These are phyloP conservation scores for Limonius californicus DNA, from an alignment of 1,140 invertebrate genomes.

Conservation along the genomic window DNA sequence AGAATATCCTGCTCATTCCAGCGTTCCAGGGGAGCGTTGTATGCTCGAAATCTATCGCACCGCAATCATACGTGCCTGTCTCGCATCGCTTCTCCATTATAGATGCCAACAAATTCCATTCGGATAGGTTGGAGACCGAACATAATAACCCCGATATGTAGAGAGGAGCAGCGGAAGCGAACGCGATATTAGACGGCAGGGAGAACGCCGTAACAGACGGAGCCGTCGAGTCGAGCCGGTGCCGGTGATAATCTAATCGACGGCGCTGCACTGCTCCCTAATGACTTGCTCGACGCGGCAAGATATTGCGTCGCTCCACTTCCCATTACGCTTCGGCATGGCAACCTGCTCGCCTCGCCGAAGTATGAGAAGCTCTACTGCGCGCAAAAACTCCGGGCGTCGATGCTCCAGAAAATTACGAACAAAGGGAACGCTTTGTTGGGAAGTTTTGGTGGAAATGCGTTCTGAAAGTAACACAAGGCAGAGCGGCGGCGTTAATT, in stretches of 20 bases:
- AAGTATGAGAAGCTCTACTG: neutral
- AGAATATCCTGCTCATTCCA: neutral
- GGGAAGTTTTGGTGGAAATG: too few relatives aligned
- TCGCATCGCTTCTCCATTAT: neutral
- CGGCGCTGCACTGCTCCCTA: constrained; percentile 10
- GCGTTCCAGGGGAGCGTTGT: neutral
- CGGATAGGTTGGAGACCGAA: neutral
- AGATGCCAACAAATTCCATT: neutral
- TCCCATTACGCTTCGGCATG: neutral
- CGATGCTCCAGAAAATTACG: neutral
- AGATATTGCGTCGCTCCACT: constrained; percentile 13
- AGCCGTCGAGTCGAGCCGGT: constrained; percentile 7
- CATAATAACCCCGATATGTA: neutral
- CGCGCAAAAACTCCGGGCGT: neutral
- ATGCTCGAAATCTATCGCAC: neutral
- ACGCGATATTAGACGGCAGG: neutral
- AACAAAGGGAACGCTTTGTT: too few relatives aligned
- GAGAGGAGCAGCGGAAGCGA: neutral
- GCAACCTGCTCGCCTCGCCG: neutral
- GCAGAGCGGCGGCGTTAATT: too few relatives aligned
- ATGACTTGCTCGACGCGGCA: constrained; percentile 14
- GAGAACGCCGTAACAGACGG: constrained; percentile 1
- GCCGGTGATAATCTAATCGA: constrained; percentile 11
- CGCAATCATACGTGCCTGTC: constrained; percentile 1
- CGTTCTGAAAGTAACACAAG: too few relatives aligned